A percentile compares a stretch with the other conserved stretches of the same genome.
These are phyloP conservation scores for Dolomedes plantarius DNA, from an alignment of 2,888 invertebrate genomes.

Conservation along the genomic window DNA sequence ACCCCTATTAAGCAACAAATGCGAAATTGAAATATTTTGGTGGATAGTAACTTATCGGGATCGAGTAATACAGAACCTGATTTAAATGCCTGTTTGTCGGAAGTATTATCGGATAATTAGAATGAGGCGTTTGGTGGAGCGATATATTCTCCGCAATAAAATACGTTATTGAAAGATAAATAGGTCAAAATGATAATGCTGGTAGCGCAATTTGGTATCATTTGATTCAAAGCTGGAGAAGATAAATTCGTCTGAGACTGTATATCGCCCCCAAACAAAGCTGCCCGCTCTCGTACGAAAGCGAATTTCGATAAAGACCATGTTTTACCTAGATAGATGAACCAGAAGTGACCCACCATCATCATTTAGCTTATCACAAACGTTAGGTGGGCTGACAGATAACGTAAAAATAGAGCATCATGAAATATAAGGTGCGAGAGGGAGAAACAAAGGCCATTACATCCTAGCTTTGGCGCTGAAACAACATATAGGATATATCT, in stretches of 20 bases:
- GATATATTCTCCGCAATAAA: background rate
- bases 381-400: background rate
- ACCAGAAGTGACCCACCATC: background rate
- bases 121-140: background rate
- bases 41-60: no score
- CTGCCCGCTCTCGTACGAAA: background rate
- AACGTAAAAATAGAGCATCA: background rate
- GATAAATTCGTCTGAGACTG: background rate
- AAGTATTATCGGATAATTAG: background rate
- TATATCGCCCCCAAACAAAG: background rate
- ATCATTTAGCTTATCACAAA: background rate
- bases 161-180: background rate
- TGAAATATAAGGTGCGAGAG: background rate
- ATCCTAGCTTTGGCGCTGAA: no score
- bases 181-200: background rate
- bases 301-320: constrained; percentile 6
- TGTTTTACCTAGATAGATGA: background rate
- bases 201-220: background rate
- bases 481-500: no score
- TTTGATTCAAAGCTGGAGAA: background rate
- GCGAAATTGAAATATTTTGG: no score
- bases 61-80: no score
- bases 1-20: no score
- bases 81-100: background rate
- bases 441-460: background rate